Evolutionary conservation across 1,140 invertebrate species (phyloP).

Genomic region (Drosophila elegans): DNA sequence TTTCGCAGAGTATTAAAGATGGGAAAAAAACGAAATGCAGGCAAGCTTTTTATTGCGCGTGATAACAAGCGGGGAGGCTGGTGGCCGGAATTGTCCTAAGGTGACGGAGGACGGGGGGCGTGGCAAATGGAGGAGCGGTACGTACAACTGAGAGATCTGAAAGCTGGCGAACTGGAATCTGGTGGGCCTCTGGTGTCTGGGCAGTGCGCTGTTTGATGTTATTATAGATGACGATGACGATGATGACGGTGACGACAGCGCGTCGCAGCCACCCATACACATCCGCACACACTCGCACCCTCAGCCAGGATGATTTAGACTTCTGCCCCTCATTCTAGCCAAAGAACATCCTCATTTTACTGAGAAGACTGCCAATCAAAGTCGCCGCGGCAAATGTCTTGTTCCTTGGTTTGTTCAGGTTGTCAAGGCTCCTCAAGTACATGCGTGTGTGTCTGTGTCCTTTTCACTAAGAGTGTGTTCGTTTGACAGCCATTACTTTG

Average conservation of each 20-base stretch:
- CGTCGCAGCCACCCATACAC: constrained; percentile 1
- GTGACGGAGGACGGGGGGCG: constrained; percentile 23
- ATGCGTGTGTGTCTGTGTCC: constrained; percentile 36
- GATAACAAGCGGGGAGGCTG: constrained; percentile 77
- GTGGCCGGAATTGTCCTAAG: constrained; percentile 42
- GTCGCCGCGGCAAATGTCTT: constrained; percentile 73
- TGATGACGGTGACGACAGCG: constrained; percentile 52
- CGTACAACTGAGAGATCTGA: constrained; percentile 10
- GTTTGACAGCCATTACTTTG: constrained; percentile 70
- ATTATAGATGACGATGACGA: constrained; percentile 80
- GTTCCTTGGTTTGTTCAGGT: constrained; percentile 75
- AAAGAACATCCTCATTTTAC: neutral
- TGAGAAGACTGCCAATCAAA: constrained; percentile 72
- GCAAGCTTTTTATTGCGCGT: constrained; percentile 76
- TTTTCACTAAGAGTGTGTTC: constrained; percentile 32
- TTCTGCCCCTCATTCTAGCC: neutral
- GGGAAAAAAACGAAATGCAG: constrained; percentile 49
- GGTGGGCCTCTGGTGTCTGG: constrained; percentile 58
- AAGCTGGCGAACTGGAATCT: constrained; percentile 28
- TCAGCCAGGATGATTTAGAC: constrained; percentile 13
- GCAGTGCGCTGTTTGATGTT: constrained; percentile 76
- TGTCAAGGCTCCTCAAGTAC: constrained; percentile 69
- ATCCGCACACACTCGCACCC: constrained; percentile 28
- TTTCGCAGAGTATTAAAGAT: constrained; percentile 46
- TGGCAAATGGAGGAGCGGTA: constrained; percentile 11